phyloP scores from a whole-genome alignment of 2,113 vertebrate species.

The Pedetes capensis region DNA sequence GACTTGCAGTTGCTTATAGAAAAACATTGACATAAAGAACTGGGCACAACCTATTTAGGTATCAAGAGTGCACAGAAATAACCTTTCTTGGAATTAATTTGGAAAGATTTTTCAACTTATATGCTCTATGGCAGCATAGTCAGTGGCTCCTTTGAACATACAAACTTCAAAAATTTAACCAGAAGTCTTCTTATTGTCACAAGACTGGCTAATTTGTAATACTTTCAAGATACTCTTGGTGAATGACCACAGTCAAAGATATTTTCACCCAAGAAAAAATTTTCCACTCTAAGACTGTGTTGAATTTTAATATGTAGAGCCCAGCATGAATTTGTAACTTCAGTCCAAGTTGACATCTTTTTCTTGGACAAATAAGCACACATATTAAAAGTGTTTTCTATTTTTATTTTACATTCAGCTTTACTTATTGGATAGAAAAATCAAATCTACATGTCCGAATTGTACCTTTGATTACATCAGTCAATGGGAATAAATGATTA shows the following conservation, averaged over 20 bases:
- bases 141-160: background rate
- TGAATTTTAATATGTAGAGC: conserved; percentile 21
- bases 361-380: background rate
- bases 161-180: background rate
- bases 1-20: background rate
- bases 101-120: background rate
- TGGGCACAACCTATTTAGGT: background rate
- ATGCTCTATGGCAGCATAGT: background rate
- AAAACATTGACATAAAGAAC: background rate
- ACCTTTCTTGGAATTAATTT: background rate
- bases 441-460: conserved; percentile 12
- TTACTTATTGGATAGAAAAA: conserved; percentile 53
- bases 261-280: background rate
- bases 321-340: conserved; percentile 17
- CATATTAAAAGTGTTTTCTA: background rate
- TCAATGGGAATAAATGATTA: conserved; percentile 44
- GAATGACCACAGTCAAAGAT: background rate
- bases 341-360: background rate
- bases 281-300: background rate
- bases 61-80: background rate
- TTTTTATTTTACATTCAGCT: background rate
- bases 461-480: background rate
- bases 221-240: background rate
- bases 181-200: background rate
- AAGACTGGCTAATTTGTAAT: background rate